These are phyloP conservation scores for Carpatolechia fugitivella DNA, from an alignment of 2,888 invertebrate genomes.

Conservation along the genomic window DNA sequence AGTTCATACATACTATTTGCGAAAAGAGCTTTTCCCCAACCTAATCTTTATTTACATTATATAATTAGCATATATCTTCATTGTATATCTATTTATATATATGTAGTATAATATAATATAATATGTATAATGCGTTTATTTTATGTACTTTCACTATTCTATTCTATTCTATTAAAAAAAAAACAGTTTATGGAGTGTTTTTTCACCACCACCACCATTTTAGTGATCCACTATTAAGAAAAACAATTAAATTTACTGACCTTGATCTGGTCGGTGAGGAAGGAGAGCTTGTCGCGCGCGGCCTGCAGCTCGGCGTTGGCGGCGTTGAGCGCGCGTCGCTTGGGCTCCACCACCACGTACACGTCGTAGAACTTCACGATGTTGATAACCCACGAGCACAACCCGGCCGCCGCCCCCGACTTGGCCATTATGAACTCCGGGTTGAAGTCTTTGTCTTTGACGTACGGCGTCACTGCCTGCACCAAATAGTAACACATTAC, in stretches of 20 bases:
- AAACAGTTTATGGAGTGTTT: too few relatives aligned
- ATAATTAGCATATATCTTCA: too few relatives aligned
- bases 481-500: not conserved
- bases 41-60: too few relatives aligned
- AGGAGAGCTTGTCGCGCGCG: slow-evolving; percentile 88
- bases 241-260: slow-evolving; percentile 46
- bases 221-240: not conserved
- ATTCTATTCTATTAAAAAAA: too few relatives aligned
- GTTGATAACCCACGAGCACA: slow-evolving; percentile 97
- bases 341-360: slow-evolving; percentile 95
- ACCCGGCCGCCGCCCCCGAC: slow-evolving; percentile 94
- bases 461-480: slow-evolving; percentile 78
- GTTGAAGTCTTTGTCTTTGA: slow-evolving; percentile 87
- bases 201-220: too few relatives aligned
- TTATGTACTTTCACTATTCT: too few relatives aligned
- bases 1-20: too few relatives aligned
- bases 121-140: too few relatives aligned
- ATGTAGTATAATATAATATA: too few relatives aligned
- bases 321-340: slow-evolving; percentile 89
- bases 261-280: slow-evolving; percentile 85
- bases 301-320: slow-evolving; percentile 91
- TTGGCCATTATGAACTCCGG: slow-evolving; percentile 91
- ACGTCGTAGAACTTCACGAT: slow-evolving; percentile 94
- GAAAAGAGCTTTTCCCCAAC: too few relatives aligned
- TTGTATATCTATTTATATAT: too few relatives aligned